These are phyloP conservation scores for Drosophila ercepeae DNA, from an alignment of 1,140 invertebrate species.

Conservation along the genomic window DNA sequence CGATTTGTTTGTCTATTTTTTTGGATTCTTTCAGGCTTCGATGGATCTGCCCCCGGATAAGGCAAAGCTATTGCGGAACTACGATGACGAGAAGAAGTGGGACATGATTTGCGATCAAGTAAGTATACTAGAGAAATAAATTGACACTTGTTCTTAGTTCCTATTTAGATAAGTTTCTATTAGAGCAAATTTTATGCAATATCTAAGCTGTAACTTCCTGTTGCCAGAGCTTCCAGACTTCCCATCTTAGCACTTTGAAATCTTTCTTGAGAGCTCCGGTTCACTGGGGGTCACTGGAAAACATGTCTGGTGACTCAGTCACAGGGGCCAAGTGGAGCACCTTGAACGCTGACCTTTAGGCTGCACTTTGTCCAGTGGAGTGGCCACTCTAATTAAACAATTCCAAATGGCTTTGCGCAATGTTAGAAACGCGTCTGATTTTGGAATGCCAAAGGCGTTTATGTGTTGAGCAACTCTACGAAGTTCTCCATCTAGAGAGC, in stretches of 20 bases:
- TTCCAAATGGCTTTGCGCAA: slow-evolving; percentile 60
- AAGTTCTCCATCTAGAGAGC: slow-evolving; percentile 14
- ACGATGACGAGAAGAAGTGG: slow-evolving; percentile 99
- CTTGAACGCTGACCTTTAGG: slow-evolving; percentile 68
- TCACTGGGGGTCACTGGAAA: background rate
- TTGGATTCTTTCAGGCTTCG: slow-evolving; percentile 88
- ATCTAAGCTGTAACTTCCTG: slow-evolving; percentile 18
- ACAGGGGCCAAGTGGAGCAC: slow-evolving; percentile 36
- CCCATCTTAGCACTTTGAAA: slow-evolving; percentile 11
- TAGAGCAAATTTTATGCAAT: slow-evolving; percentile 5
- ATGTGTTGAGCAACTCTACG: slow-evolving; percentile 13
- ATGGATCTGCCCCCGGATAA: slow-evolving; percentile 99
- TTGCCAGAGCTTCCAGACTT: background rate
- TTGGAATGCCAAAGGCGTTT: slow-evolving; percentile 26
- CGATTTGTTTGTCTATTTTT: slow-evolving; percentile 30
- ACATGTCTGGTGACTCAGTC: background rate
- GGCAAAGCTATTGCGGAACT: slow-evolving; percentile 97
- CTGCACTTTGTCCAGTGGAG: slow-evolving; percentile 9
- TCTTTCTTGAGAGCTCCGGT: too few species aligned
- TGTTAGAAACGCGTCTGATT: slow-evolving; percentile 28
- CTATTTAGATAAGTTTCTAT: background rate
- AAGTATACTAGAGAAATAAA: too few species aligned
- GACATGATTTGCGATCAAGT: slow-evolving; percentile 99
- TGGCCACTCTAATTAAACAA: slow-evolving; percentile 63
- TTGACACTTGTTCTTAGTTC: background rate